phyloP scores from a whole-genome alignment of 2,888 invertebrate genomes.

The Hemicrepidius hirtus region DNA sequence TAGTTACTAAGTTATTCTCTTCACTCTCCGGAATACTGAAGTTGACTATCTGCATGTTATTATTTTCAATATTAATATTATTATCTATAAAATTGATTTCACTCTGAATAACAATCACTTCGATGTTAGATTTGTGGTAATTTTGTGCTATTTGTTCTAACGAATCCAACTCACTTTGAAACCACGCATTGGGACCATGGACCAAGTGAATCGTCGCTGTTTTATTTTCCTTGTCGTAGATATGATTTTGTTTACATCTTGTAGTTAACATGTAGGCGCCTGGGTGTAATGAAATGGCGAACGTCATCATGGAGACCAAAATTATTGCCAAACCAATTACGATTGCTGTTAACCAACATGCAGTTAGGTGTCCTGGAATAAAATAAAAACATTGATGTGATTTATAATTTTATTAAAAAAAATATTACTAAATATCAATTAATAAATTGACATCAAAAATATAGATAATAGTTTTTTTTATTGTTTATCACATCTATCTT shows the following conservation, averaged over 20 bases:
- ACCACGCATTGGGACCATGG: slow-evolving; percentile 63
- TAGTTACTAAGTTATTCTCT: not conserved
- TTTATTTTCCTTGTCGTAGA: slow-evolving; percentile 46
- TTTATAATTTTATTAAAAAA: too few species aligned
- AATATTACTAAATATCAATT: too few species aligned
- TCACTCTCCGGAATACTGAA: not conserved
- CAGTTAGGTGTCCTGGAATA: slow-evolving; percentile 59
- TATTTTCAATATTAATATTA: not conserved
- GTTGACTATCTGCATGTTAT: not conserved
- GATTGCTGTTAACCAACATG: slow-evolving; percentile 56
- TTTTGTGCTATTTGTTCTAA: slow-evolving; percentile 65
- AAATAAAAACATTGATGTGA: slow-evolving; percentile 1
- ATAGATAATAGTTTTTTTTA: too few species aligned
- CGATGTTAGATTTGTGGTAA: slow-evolving; percentile 65
- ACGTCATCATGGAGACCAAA: slow-evolving; percentile 51
- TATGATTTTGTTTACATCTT: slow-evolving; percentile 48
- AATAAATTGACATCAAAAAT: too few species aligned
- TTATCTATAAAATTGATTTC: slow-evolving; percentile 4
- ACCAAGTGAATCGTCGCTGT: slow-evolving; percentile 67
- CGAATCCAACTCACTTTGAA: slow-evolving; percentile 62
- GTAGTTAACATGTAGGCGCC: slow-evolving; percentile 43
- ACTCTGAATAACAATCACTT: slow-evolving; percentile 62
- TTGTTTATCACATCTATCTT: too few species aligned
- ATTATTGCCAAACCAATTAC: slow-evolving; percentile 52
- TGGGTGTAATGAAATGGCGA: slow-evolving; percentile 54